These are phyloP conservation scores for Junonia oenone DNA, from an alignment of 2,888 invertebrate species.

Conservation along the genomic window DNA sequence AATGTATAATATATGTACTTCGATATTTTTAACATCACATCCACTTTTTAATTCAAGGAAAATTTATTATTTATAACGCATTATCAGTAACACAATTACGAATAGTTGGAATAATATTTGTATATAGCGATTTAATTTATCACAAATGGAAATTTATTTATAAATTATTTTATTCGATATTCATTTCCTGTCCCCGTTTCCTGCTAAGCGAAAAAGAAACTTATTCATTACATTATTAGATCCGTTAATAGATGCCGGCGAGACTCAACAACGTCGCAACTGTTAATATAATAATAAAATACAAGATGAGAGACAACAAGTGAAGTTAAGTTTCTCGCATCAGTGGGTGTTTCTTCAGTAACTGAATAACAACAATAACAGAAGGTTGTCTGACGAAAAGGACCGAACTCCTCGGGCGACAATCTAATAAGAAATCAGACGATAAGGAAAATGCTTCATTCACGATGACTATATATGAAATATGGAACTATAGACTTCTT, in stretches of 20 bases:
- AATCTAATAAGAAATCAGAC: slow-evolving; percentile 68
- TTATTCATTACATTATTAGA: slow-evolving; percentile 22
- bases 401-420: slow-evolving; percentile 48
- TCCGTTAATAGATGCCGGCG: slow-evolving; percentile 5
- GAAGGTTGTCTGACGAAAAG: slow-evolving; percentile 42
- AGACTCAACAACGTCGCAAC: slow-evolving; percentile 2
- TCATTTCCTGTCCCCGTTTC: too few species aligned
- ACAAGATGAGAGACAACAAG: slow-evolving; percentile 50
- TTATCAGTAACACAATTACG: too few species aligned
- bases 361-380: slow-evolving; percentile 67
- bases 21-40: too few species aligned
- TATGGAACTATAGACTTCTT: slow-evolving; percentile 41
- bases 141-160: too few species aligned
- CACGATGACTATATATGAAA: slow-evolving; percentile 66
- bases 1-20: too few species aligned
- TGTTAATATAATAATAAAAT: slow-evolving; percentile 42
- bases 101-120: too few species aligned
- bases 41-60: too few species aligned
- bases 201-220: slow-evolving; percentile 7
- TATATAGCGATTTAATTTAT: too few species aligned
- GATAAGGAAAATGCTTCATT: slow-evolving; percentile 70
- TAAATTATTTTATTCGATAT: too few species aligned
- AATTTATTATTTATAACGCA: too few species aligned
- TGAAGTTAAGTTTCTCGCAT: slow-evolving; percentile 61
- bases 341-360: slow-evolving; percentile 57